Evolutionary conservation across 1,140 invertebrate species (phyloP).

Genomic region (Drosophila subobscura): DNA sequence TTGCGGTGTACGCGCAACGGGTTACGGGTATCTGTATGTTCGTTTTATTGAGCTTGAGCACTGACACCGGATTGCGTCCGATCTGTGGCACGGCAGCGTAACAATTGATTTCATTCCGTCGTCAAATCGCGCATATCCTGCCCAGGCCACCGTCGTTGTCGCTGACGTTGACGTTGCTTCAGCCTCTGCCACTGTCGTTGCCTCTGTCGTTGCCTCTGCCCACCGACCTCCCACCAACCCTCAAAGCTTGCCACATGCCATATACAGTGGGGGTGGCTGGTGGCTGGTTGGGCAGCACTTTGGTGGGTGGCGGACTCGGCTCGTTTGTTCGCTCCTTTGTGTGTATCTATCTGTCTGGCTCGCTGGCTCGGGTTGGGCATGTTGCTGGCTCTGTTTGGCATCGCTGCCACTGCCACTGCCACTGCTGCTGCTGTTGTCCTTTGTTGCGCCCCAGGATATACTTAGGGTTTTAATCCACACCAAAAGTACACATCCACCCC

Average conservation of each 20-base stretch:
- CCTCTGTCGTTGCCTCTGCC: no score
- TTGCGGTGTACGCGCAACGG: no score
- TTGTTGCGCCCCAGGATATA: slow-evolving; percentile 55
- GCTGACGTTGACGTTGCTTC: no score
- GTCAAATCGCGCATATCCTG: slow-evolving; percentile 83
- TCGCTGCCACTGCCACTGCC: slow-evolving; percentile 43
- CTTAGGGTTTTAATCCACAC: slow-evolving; percentile 78
- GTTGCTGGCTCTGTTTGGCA: slow-evolving; percentile 56
- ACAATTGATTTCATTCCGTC: slow-evolving; percentile 84
- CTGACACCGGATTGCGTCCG: slow-evolving; percentile 83
- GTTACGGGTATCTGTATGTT: background rate
- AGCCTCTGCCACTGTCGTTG: background rate
- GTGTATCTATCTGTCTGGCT: slow-evolving; percentile 73
- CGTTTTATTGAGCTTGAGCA: slow-evolving; percentile 47
- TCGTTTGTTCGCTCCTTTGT: slow-evolving; percentile 37
- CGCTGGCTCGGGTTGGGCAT: slow-evolving; percentile 12
- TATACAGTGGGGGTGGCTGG: slow-evolving; percentile 46
- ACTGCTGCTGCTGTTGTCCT: slow-evolving; percentile 32
- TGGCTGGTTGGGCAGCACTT: slow-evolving; percentile 30
- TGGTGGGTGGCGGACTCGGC: slow-evolving; percentile 39
- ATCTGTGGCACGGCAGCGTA: slow-evolving; percentile 83
- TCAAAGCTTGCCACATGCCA: slow-evolving; percentile 7
- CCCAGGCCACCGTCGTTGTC: slow-evolving; percentile 7
- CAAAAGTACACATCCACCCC: slow-evolving; percentile 55
- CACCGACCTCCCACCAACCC: slow-evolving; percentile 53